A percentile compares a stretch with the other conserved stretches of the same genome.
Evolutionary conservation across 2,797 vertebrate species (phyloP).

Genomic region (Cuniculus paca): DNA sequence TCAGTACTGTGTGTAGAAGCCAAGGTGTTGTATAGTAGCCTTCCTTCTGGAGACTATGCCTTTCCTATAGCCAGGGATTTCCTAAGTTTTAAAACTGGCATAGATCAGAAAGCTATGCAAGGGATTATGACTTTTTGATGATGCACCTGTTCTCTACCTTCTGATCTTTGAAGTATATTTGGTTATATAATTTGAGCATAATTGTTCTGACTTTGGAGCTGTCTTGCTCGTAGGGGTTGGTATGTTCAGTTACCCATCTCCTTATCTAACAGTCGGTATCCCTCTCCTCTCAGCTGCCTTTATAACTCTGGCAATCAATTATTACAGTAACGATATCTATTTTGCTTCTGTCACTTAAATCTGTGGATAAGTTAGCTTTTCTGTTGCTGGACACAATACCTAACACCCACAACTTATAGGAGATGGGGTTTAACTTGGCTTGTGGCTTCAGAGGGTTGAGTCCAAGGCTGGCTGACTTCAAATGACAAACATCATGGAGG

Average conservation of each 20-base stretch:
- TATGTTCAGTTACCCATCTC: not conserved
- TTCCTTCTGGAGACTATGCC: not conserved
- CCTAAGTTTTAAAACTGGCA: not conserved
- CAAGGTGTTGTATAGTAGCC: not conserved
- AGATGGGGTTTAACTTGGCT: not conserved
- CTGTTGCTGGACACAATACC: not conserved
- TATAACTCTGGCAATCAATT: not conserved
- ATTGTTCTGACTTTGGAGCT: not conserved
- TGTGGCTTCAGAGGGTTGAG: not conserved
- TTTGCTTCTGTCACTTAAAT: not conserved
- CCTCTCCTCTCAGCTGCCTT: not conserved
- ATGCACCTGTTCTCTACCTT: not conserved
- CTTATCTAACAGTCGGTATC: not conserved
- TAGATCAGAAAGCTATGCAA: not conserved
- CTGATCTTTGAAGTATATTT: not conserved
- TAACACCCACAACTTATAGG: not conserved
- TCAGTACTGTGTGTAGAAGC: not conserved
- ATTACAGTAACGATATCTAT: not conserved
- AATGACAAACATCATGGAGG: not conserved
- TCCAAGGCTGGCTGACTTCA: not conserved
- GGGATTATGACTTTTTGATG: not conserved
- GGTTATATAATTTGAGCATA: not conserved
- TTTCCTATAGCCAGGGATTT: not conserved
- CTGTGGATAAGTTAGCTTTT: not conserved
- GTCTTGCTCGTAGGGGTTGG: not conserved